Percentiles rank a stretch among this genome's conserved stretches.
phyloP scores from a whole-genome alignment of 2,888 invertebrate species.

The Orthosia gracilis region DNA sequence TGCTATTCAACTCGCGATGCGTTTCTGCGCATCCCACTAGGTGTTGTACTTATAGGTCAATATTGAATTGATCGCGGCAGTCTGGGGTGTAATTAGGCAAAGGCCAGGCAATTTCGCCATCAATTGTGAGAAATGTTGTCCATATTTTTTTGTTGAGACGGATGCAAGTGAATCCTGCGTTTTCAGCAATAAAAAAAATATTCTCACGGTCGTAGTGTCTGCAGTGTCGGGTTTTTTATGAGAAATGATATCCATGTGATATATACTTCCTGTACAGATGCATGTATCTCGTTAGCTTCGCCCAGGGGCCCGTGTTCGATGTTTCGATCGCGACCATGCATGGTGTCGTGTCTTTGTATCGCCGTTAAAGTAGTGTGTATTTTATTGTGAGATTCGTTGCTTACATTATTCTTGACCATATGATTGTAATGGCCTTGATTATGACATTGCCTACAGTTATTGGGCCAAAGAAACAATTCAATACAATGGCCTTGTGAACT shows the following conservation, averaged over 20 bases:
- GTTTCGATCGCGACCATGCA: constrained; percentile 62
- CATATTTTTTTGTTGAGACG: constrained; percentile 73
- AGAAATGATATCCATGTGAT: constrained; percentile 74
- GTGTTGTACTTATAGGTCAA: constrained; percentile 72
- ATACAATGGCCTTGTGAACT: constrained; percentile 73
- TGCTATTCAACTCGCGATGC: constrained; percentile 77
- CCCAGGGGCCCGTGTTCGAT: constrained; percentile 58
- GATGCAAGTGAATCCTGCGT: constrained; percentile 80
- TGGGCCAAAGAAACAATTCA: constrained; percentile 68
- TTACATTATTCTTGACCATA: constrained; percentile 64
- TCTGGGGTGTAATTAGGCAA: constrained; percentile 73
- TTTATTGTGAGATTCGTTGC: constrained; percentile 35
- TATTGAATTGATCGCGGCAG: constrained; percentile 58
- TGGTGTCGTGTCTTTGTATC: constrained; percentile 54
- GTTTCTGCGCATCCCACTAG: constrained; percentile 81
- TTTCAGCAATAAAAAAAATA: constrained; percentile 75
- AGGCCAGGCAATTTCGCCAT: constrained; percentile 81
- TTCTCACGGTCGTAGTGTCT: constrained; percentile 83
- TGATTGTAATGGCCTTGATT: constrained; percentile 86
- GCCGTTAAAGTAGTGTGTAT: constrained; percentile 33
- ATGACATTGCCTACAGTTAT: constrained; percentile 79
- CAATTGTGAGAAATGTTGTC: constrained; percentile 70
- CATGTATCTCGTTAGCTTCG: constrained; percentile 63
- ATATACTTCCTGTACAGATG: constrained; percentile 80
- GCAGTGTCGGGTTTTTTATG: constrained; percentile 71